Base-by-base conservation (phyloP, 2,113 vertebrate species). In the Emberiza fucata region DNA sequence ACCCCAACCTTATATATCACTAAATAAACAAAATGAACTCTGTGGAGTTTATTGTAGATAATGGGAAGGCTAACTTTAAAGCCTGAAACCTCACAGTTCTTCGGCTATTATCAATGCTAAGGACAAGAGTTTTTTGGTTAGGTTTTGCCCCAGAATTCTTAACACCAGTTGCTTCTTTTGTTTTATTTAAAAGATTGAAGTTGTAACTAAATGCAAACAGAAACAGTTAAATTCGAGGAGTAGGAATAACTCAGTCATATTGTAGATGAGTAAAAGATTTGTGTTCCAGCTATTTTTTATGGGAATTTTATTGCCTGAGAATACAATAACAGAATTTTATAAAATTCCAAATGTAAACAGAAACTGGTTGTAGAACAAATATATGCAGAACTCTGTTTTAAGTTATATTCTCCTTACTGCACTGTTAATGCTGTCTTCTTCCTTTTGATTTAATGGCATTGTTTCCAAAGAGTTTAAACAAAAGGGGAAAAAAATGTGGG, bases 401-500 rank as follows among this genome's bases (percentile, higher is more conserved):
- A 72, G 28, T 69, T 48, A 18, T 37, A 15, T 42, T 89, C 23
- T 60, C 14, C 57, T 76, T 70, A 33, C 13, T 50, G 5, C 18
- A 22, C 18, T 64, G 18, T 71, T 81, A 63, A 70, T 59, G 64
- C 16, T 65, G 2, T 33, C 23, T 5, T 73, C 45, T 71, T 94
- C 6, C 27, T 88, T 92, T 69, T 73, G 35, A 12, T 50, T 90
- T 50, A 70, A 77, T 70, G 15, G 3, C 45, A 50, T 57, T n/a
- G 11, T 75, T 92, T 88, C n/a, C 21, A 39, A 88, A 66, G 6
- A 63, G 59, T 54, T 66, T 29, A 45, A 73, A 71, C 5, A 84
- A 63, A 65, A 54, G 72, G 4, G 0, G 8, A 4, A 14, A 44
- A 42, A 65, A 37, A 0, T 0, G 12, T 84, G 27, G 5, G 1